phyloP scores from a whole-genome alignment of 2,797 vertebrate genomes.

The Stomatorhinus walkeri region DNA sequence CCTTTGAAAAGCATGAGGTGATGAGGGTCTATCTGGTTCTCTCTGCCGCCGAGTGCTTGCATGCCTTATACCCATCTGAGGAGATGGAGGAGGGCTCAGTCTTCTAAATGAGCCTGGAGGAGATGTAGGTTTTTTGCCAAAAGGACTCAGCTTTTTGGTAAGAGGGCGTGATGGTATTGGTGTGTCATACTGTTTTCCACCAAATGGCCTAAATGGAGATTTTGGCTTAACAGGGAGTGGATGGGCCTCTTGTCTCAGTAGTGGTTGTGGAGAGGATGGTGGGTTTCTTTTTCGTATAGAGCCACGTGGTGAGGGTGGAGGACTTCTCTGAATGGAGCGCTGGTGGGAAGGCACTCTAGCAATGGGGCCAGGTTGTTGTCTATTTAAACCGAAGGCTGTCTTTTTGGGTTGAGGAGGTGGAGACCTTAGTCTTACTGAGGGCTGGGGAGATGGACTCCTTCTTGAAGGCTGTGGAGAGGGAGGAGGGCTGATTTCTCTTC shows the following conservation, averaged over 20 bases:
- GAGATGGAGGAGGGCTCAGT: slow-evolving; percentile 37
- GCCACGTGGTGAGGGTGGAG: slow-evolving; percentile 44
- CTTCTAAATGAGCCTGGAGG: slow-evolving; percentile 44
- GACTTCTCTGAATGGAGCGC: slow-evolving; percentile 47
- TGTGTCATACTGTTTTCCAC: slow-evolving; percentile 53
- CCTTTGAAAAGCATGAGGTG: slow-evolving; percentile 39
- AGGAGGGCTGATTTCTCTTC: slow-evolving; percentile 47
- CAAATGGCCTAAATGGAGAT: slow-evolving; percentile 43
- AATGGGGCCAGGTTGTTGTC: slow-evolving; percentile 41
- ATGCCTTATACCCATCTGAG: slow-evolving; percentile 41
- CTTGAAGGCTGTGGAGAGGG: slow-evolving; percentile 47
- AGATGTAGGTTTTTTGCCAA: slow-evolving; percentile 39
- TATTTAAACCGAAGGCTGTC: slow-evolving; percentile 45
- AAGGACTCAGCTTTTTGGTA: slow-evolving; percentile 18
- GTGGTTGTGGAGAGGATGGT: slow-evolving; percentile 30
- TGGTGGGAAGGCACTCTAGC: slow-evolving; percentile 30
- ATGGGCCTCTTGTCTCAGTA: slow-evolving; percentile 51
- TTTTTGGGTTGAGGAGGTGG: slow-evolving; percentile 44
- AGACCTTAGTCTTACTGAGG: slow-evolving; percentile 44
- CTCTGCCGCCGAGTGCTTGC: slow-evolving; percentile 17
- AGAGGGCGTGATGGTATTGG: slow-evolving; percentile 47
- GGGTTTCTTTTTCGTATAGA: slow-evolving; percentile 44
- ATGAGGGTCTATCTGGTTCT: slow-evolving; percentile 43
- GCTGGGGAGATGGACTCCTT: slow-evolving; percentile 48
- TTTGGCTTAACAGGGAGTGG: slow-evolving; percentile 44